Evolutionary conservation across 2,888 invertebrate genomes (phyloP), one percentile per base, ranked within the genome.

Genomic region (Elegia similella): DNA sequence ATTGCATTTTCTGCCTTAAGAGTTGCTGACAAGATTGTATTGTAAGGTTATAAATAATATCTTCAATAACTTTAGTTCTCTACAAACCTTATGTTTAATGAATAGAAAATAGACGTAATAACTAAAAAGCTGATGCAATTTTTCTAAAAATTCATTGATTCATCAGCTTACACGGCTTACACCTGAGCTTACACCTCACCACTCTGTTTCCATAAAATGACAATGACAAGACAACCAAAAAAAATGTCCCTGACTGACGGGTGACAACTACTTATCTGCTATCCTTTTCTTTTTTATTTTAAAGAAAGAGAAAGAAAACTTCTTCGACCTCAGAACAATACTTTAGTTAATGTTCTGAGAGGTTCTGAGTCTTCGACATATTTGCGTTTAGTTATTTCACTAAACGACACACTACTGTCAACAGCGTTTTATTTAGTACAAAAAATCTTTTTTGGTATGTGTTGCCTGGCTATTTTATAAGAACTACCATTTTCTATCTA

Each of bases 41-140:
- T 12, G 38, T 38, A 38, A 48, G 48, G 48, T 48, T 48, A 48
- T 15, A 48, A 32, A 48, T 10, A 32, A 48, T 48, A 15, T 38
- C 7, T 34, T 8, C 1, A 15, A 8, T 17, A 15, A 32, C 15
- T 7, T 34, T 0, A 50, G 2, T 15, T 0, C 16, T 34, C 1
- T 30, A 34, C 34, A 16, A n/a, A 50, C 50, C 34, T 38, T n/a
- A 32, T 10, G 1, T 50, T 38, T 16, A 8, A 12, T 50, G 6
- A 16, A 34, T 7, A 7, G 15, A 12, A 50, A 38, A 10, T 6
- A 12, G 30, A 10, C 8, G 23, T 44, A 30, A 7, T 50, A 34
- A 12, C 10, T 38, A 5, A 23, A 48, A 7, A 13, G n/a, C 15
- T 34, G 34, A 50, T 50, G 34, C 50, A 50, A 50, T 50, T 50